A percentile compares a stretch with the other conserved stretches of the same genome.
These are phyloP conservation scores for Rhopilema esculentum DNA, from an alignment of 30 jellyfish, hydroid and myxozoan genomes.

Conservation along the genomic window DNA sequence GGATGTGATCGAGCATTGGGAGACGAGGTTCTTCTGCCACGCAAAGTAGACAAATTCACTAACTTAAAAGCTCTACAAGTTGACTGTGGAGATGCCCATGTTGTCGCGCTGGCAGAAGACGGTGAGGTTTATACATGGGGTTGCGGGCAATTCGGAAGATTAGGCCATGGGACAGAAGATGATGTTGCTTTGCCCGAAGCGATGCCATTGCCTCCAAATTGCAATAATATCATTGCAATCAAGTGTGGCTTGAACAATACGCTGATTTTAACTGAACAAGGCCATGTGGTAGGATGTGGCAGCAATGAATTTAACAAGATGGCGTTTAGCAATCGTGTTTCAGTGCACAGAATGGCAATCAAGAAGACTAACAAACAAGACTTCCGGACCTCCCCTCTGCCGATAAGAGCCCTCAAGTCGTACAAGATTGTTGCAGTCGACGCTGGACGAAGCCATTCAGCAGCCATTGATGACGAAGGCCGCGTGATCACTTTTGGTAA, in stretches of 20 bases:
- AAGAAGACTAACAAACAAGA: slow-evolving; percentile 55
- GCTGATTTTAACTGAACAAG: slow-evolving; percentile 69
- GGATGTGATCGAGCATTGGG: slow-evolving; percentile 77
- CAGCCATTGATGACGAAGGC: slow-evolving; percentile 86
- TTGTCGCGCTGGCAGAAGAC: slow-evolving; percentile 82
- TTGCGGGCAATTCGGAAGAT: slow-evolving; percentile 88
- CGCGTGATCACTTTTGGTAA: slow-evolving; percentile 90
- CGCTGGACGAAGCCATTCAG: slow-evolving; percentile 90
- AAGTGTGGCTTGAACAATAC: slow-evolving; percentile 90
- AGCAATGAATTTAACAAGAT: slow-evolving; percentile 80
- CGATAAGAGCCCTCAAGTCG: slow-evolving; percentile 84
- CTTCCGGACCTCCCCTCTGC: slow-evolving; percentile 75
- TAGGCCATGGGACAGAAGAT: slow-evolving; percentile 87
- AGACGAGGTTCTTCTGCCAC: slow-evolving; percentile 78
- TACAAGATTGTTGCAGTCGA: slow-evolving; percentile 78
- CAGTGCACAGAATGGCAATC: slow-evolving; percentile 47
- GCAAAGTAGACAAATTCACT: slow-evolving; percentile 61
- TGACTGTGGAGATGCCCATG: slow-evolving; percentile 92
- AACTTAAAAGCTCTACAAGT: slow-evolving; percentile 57
- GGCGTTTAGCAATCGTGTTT: slow-evolving; percentile 79
- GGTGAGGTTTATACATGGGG: slow-evolving; percentile 94
- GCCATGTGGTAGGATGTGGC: slow-evolving; percentile 85
- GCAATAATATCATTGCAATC: slow-evolving; percentile 63
- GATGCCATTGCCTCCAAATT: slow-evolving; percentile 77
- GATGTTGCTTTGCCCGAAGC: slow-evolving; percentile 78